A percentile compares a stretch with the other conserved stretches of the same genome.
phyloP scores from a whole-genome alignment of 2,113 vertebrate species.

The Eubucco bourcierii region DNA sequence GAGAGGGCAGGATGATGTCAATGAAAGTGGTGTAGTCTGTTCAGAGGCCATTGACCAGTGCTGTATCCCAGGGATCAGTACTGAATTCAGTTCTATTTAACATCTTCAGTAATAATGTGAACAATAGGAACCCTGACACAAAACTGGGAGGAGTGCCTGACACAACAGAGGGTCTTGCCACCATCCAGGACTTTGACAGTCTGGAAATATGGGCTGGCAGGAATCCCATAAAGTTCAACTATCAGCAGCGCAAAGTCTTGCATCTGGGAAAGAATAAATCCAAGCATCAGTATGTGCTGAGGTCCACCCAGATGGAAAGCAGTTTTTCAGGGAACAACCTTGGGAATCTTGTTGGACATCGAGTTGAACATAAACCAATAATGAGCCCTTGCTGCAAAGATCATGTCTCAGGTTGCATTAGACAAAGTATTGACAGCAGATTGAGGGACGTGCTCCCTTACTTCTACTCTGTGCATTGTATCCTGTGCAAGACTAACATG shows the following conservation, averaged over 20 bases:
- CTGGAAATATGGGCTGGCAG: background rate
- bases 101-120: background rate
- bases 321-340: background rate
- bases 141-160: background rate
- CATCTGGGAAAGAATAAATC: background rate
- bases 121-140: background rate
- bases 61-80: background rate
- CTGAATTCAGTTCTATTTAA: background rate
- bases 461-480: background rate
- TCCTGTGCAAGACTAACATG: background rate
- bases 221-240: background rate
- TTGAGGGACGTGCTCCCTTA: too few species aligned
- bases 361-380: background rate
- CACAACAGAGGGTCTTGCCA: fast-evolving
- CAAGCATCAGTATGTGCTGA: background rate
- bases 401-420: too few species aligned
- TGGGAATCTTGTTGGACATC: background rate
- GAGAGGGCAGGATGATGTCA: background rate
- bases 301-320: background rate
- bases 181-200: background rate
- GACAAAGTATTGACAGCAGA: too few species aligned
- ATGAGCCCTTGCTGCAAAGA: background rate
- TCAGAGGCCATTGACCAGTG: background rate
- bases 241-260: background rate
- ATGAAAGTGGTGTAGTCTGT: background rate